Base-by-base conservation (phyloP, 2,113 vertebrate species). In the Colinus virginianus region DNA sequence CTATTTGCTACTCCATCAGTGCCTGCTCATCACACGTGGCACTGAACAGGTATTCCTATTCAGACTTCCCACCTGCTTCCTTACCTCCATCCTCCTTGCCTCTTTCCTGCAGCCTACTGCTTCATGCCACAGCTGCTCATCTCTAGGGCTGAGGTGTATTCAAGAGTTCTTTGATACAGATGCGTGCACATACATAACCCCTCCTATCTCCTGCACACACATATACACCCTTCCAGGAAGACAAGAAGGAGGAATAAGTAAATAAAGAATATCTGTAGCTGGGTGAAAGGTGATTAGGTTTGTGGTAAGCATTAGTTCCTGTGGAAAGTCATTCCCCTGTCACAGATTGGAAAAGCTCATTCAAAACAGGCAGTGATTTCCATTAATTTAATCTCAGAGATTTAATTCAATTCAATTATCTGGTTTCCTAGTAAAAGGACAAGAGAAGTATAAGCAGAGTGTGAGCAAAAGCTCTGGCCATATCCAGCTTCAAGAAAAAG, bases 361-460 rank as follows among this genome's bases (percentile, higher is more conserved):
- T 49, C 48, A 71, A 49, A 87, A 84, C 40, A 40, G 26, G 56
- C 77, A 69, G 48, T 51, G 15, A 22, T 81, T 84, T 96, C 79
- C 72, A 78, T 59, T 69, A 87, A 64, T 69, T 87, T 72, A 13
- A 75, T 55, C 56, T 78, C 38, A 42, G 34, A 68, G 23, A 64
- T 25, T 81, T 80, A 22, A 82, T 76, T 92, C 22, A 18, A 53
- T 78, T 78, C 19, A 18, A 53, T 78, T 78, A 84, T 22, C 78
- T 62, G 28, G 30, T 89, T 89, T 82, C 75, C 49, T 76, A 70
- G 20, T 51, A 58, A 84, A 90, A 91, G 43, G 19, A 76, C 32
- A 64, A 76, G 40, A 78, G 62, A 90, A 43, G n/a, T 22, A 68
- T 76, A 88, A 61, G 5, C 42, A 84, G 55, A 23, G 45, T 69